A percentile compares a stretch with the other conserved stretches of the same genome.
These are phyloP conservation scores for Scelioninae gen. 1 DNA, from an alignment of 2,888 invertebrate species.

Conservation along the genomic window DNA sequence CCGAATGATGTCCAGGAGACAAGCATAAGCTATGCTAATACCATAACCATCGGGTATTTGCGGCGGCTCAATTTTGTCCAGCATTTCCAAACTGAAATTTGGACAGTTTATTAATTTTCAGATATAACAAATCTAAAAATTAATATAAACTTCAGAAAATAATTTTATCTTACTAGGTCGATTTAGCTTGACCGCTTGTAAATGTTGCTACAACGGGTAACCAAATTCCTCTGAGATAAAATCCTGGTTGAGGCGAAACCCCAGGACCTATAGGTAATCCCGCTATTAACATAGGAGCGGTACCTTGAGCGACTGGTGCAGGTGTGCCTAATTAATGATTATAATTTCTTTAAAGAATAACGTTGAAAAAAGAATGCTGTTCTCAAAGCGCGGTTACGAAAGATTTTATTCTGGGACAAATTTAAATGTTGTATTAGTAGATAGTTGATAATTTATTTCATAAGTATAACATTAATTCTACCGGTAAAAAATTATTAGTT, in stretches of 20 bases:
- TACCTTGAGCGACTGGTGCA: constrained; percentile 85
- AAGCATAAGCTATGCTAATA: constrained; percentile 97
- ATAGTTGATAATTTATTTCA: too few species aligned
- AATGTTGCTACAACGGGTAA: constrained; percentile 94
- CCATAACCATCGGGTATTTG: constrained; percentile 98
- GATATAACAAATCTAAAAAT: not conserved
- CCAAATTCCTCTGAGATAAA: constrained; percentile 96
- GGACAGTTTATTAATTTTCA: not conserved
- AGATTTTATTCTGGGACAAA: constrained; percentile 3
- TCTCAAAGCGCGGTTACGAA: not conserved
- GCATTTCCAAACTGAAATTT: constrained; percentile 93
- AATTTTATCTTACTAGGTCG: constrained; percentile 91
- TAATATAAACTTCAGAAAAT: constrained; percentile 4
- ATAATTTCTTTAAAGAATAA: constrained; percentile 35
- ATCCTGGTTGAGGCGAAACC: constrained; percentile 94
- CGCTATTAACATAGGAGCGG: constrained; percentile 87
- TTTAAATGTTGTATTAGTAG: not conserved
- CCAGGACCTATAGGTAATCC: constrained; percentile 90
- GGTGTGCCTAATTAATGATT: constrained; percentile 78
- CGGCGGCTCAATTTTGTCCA: constrained; percentile 97
- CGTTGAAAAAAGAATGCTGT: not conserved
- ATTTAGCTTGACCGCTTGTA: constrained; percentile 93
- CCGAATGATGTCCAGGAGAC: constrained; percentile 95
- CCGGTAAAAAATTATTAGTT: not conserved
- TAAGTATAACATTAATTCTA: too few species aligned